Base-by-base conservation (phyloP, 2,888 invertebrate species). In the Callyntrura sp. region DNA sequence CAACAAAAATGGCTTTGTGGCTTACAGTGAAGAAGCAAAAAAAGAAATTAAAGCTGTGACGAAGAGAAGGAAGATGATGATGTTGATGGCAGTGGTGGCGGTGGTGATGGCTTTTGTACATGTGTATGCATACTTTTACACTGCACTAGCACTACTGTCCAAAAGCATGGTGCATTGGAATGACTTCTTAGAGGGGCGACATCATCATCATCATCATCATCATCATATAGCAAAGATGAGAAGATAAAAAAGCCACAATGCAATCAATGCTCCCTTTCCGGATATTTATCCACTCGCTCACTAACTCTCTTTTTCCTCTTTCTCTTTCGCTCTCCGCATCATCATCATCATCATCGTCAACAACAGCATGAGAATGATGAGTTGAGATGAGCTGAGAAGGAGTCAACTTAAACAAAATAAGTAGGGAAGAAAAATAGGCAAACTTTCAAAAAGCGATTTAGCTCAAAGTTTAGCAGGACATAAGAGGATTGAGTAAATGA, bases 381-480 rank as follows among this genome's bases (percentile, higher is more conserved):
- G 81, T 62, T 60, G 81, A 81, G 62, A 81, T 60, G 48, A 81
- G 81, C 60, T 43, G 35, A 79, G 57, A 60, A 43, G 57, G 78
- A 78, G 55, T 79, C 79, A 81, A 62, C 78, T 78, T 55, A 55
- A 78, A 78, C 78, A 81, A 81, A 81, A 81, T 60, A 78, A 81
- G 81, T 81, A 81, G 81, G 81, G 48, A 73, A 55, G 55, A 60
- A 82, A 86, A 90, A 70, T 90, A 85, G 90, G 90, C 90, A 90
- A 90, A 82, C 90, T 85, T 90, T 90, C 90, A 90, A 90, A 86
- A 90, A 78, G 88, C 76, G 88, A 88, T 88, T 88, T 88, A 83
- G 82, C 88, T 88, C 83, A 88, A 86, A 81, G 83, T 83, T 83
- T 83, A 83, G 68, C 65, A 83, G 83, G 83, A 83, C 68, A 83